Conservation (phyloP, 2,888 invertebrate genomes). For the Fissipunctia ypsillon region DNA sequence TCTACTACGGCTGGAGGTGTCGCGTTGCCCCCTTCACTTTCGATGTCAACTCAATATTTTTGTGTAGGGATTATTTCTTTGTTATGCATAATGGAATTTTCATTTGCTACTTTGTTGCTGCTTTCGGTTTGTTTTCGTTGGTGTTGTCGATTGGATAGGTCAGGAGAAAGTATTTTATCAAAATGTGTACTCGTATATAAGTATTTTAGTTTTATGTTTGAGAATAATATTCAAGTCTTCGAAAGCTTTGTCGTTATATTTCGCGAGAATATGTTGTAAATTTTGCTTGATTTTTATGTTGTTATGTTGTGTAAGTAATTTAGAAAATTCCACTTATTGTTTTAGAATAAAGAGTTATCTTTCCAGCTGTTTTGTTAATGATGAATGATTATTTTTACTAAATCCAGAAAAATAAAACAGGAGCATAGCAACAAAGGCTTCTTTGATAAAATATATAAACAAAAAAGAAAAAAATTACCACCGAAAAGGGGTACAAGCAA, state of each 20-base stretch:
- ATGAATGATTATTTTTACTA: background rate
- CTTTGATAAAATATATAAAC: slow-evolving; percentile 48
- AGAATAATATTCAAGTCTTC: background rate
- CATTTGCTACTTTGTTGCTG: slow-evolving; percentile 52
- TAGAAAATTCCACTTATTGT: background rate
- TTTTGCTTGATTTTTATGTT: background rate
- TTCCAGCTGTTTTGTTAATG: background rate
- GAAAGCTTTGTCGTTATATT: background rate
- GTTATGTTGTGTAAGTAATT: background rate
- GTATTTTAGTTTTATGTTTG: background rate
- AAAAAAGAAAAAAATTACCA: slow-evolving; percentile 73
- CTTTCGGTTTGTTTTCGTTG: slow-evolving; percentile 11
- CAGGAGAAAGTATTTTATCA: background rate
- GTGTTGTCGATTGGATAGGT: slow-evolving; percentile 29
- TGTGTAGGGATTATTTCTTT: slow-evolving; percentile 67
- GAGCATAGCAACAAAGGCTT: slow-evolving; percentile 24
- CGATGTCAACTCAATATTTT: slow-evolving; percentile 72
- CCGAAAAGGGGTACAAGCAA: slow-evolving; percentile 80
- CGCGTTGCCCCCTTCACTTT: slow-evolving; percentile 74
- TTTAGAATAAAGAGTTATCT: background rate
- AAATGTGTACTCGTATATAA: background rate
- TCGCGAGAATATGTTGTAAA: background rate
- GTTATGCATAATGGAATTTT: slow-evolving; percentile 66
- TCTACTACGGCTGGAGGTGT: slow-evolving; percentile 70
- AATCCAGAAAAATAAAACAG: background rate